phyloP scores from a whole-genome alignment of 2,113 vertebrate species.

The Chaenocephalus aceratus region DNA sequence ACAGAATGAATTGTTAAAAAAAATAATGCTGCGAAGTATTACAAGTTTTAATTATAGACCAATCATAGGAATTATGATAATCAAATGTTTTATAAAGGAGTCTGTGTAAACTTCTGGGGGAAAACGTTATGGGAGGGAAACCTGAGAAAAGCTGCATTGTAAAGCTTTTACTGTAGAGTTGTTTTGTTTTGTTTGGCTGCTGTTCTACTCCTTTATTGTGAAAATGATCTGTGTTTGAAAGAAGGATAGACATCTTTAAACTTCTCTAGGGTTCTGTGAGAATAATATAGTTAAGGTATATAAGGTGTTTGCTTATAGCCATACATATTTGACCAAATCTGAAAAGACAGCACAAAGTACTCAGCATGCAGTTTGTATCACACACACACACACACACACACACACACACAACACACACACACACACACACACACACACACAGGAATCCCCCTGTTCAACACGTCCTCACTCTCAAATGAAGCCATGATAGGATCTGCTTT shows the following conservation, averaged over 20 bases:
- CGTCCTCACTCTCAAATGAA: conserved; percentile 3
- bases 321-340: conserved; percentile 55
- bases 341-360: conserved; percentile 3
- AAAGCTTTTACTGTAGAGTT: not conserved
- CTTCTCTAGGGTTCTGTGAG: conserved; percentile 26
- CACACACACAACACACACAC: not conserved
- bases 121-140: not conserved
- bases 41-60: too few species aligned
- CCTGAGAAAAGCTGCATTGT: not conserved
- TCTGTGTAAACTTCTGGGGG: not conserved
- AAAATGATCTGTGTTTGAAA: not conserved
- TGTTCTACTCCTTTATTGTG: not conserved
- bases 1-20: too few species aligned
- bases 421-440: conserved; percentile 1
- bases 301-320: conserved; percentile 42
- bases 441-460: conserved; percentile 44
- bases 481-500: not conserved
- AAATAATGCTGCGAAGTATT: too few species aligned
- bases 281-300: conserved; percentile 48
- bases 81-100: too few species aligned
- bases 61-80: too few species aligned
- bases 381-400: not conserved
- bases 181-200: not conserved
- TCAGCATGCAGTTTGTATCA: conserved; percentile 23
- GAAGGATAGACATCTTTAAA: conserved; percentile 2